Evolutionary conservation across 2,113 vertebrate genomes (phyloP).

Genomic region (Sander vitreus): DNA sequence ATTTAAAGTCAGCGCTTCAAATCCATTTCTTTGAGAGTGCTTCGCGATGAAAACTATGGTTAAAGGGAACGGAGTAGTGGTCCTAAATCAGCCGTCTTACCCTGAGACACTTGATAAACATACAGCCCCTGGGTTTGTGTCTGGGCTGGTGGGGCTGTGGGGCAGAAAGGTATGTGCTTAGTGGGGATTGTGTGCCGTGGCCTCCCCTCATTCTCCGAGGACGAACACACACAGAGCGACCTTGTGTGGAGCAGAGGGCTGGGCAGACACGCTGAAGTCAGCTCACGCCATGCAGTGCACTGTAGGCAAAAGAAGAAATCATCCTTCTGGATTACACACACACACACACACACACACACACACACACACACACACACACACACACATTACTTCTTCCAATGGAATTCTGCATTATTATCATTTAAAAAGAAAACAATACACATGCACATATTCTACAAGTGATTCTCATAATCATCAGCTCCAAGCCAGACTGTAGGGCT

Average conservation of each 20-base stretch:
- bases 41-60: conserved; percentile 58
- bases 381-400: background rate
- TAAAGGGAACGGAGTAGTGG: conserved; percentile 49
- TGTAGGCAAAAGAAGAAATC: conserved; percentile 50
- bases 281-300: conserved; percentile 67
- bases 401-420: conserved; percentile 23
- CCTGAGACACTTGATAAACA: conserved; percentile 78
- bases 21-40: conserved; percentile 50
- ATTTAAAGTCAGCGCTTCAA: conserved; percentile 60
- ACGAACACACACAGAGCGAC: conserved; percentile 84
- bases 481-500: conserved; percentile 44
- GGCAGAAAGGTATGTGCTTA: conserved; percentile 79
- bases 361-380: conserved; percentile 7
- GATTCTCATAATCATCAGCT: conserved; percentile 47
- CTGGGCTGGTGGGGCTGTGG: conserved; percentile 70
- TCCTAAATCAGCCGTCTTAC: conserved; percentile 75
- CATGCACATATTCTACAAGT: conserved; percentile 12
- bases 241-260: conserved; percentile 80
- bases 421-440: conserved; percentile 21
- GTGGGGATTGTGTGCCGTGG: conserved; percentile 74
- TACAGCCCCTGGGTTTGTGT: conserved; percentile 70
- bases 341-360: conserved; percentile 9
- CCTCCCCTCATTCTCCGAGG: conserved; percentile 79
- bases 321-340: conserved; percentile 35
- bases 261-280: conserved; percentile 75